phyloP scores from a whole-genome alignment of 1,140 invertebrate genomes.

The Sesamia nonagrioides region DNA sequence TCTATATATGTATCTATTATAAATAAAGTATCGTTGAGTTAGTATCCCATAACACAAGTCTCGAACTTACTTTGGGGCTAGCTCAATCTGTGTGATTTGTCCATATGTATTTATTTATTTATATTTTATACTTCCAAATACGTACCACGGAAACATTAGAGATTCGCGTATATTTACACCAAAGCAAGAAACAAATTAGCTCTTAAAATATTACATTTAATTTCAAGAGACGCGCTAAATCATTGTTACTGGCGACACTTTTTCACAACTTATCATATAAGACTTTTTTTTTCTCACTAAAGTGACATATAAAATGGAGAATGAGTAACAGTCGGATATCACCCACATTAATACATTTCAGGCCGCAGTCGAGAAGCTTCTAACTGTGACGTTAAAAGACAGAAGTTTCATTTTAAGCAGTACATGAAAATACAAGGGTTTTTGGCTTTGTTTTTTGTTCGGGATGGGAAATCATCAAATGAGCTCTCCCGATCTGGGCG shows the following conservation, averaged over 20 bases:
- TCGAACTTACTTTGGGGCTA: too few species aligned
- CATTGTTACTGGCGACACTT: background rate
- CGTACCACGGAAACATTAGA: background rate
- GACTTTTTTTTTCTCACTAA: constrained; percentile 1
- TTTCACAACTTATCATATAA: too few species aligned
- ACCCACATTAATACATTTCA: constrained; percentile 25
- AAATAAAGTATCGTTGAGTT: too few species aligned
- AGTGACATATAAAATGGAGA: background rate
- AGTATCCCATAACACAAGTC: too few species aligned
- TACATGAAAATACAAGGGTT: background rate
- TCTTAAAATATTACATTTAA: constrained; percentile 6
- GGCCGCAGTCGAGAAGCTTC: background rate
- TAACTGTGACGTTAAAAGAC: background rate
- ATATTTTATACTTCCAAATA: background rate
- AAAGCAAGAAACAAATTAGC: background rate
- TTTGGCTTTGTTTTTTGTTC: too few species aligned
- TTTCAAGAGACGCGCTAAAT: background rate
- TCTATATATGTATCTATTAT: too few species aligned
- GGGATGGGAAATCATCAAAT: too few species aligned
- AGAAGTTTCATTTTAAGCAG: background rate
- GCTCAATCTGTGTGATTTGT: too few species aligned
- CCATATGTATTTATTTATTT: too few species aligned
- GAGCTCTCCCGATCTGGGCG: too few species aligned
- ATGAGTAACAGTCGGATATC: constrained; percentile 24
- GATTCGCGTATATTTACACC: background rate